Conservation (phyloP, 2,113 vertebrate species). For the Sinocyclocheilus grahami region DNA sequence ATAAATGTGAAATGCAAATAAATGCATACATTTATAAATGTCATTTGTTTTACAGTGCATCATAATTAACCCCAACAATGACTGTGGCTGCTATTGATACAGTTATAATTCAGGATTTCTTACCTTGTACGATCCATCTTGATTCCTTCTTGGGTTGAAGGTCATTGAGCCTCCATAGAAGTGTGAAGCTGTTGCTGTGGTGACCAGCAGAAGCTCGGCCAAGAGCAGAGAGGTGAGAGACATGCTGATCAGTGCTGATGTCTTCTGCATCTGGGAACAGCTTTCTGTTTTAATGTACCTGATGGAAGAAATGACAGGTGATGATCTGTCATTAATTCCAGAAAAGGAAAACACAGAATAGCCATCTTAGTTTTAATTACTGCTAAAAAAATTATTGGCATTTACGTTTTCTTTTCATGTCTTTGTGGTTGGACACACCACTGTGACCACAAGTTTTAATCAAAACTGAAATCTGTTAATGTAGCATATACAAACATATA, state of each 20-base stretch:
- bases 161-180: constrained; percentile 46
- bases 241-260: constrained; percentile 17
- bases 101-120: not conserved
- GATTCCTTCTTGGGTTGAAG: constrained; percentile 50
- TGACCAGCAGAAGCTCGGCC: constrained; percentile 31
- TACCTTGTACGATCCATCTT: constrained; percentile 48
- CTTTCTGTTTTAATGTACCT: not conserved
- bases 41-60: not conserved
- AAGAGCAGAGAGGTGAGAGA: constrained; percentile 19
- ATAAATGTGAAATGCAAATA: not conserved
- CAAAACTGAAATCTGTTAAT: not conserved
- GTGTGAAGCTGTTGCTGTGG: not conserved
- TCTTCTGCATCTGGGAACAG: not conserved
- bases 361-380: too few relatives aligned
- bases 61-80: not conserved
- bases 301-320: too few relatives aligned
- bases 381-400: too few relatives aligned
- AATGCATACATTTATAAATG: too few relatives aligned
- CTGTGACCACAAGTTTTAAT: too few relatives aligned
- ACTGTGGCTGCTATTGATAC: not conserved
- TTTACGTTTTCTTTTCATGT: too few relatives aligned
- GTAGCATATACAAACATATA: too few relatives aligned
- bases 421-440: too few relatives aligned
- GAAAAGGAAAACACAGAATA: too few relatives aligned
- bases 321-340: too few relatives aligned